Evolutionary conservation across 2,888 invertebrate genomes (phyloP).

Genomic region (Drosophila picticornis): DNA sequence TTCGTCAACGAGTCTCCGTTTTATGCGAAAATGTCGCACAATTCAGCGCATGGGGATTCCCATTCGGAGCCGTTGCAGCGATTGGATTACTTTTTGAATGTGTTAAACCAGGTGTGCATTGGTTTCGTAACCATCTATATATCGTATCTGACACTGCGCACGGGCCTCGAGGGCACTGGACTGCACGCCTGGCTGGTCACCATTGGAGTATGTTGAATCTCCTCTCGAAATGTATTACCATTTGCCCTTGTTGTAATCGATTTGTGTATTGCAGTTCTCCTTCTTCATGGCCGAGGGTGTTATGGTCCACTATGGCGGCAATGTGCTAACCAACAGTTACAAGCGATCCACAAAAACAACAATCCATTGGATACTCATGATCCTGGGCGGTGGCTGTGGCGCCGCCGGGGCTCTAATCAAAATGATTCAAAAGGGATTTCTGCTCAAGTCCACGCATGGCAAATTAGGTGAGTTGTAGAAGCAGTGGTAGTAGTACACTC

Average conservation of each 20-base stretch:
- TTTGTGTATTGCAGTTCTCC: conserved; percentile 70
- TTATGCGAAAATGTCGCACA: conserved; percentile 71
- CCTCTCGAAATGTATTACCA: not conserved
- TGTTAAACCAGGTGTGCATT: conserved; percentile 83
- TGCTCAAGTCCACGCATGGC: conserved; percentile 75
- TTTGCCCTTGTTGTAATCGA: not conserved
- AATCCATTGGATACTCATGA: conserved; percentile 82
- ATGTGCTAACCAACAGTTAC: conserved; percentile 75
- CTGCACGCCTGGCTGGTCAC: conserved; percentile 83
- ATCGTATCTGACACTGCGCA: conserved; percentile 76
- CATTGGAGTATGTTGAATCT: conserved; percentile 78
- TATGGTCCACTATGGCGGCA: conserved; percentile 82
- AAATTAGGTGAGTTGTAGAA: conserved; percentile 70
- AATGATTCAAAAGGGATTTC: conserved; percentile 76
- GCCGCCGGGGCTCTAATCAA: conserved; percentile 80
- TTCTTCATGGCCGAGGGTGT: conserved; percentile 84
- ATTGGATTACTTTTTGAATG: conserved; percentile 73
- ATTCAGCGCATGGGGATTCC: conserved; percentile 45
- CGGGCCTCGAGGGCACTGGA: conserved; percentile 67
- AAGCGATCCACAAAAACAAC: conserved; percentile 82
- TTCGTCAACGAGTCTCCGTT: conserved; percentile 45
- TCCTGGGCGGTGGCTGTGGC: conserved; percentile 80
- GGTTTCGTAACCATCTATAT: conserved; percentile 83
- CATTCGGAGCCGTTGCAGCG: conserved; percentile 55
- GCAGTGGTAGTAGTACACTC: not conserved